Conservation (phyloP, 1,140 invertebrate genomes). For the Doryteuthis pealeii region DNA sequence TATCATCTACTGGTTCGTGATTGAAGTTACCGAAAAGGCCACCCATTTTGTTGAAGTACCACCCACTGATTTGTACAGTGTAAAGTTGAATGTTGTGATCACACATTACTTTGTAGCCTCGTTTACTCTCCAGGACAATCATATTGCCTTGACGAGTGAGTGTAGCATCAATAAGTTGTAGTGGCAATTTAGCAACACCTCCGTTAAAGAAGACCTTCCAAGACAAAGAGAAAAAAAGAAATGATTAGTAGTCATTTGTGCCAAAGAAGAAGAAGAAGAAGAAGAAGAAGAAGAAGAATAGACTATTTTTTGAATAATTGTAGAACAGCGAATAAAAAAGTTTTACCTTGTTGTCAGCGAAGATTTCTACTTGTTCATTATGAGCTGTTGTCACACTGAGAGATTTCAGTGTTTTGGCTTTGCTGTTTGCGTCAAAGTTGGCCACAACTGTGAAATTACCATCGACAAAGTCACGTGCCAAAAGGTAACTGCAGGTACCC, state of each 20-base stretch:
- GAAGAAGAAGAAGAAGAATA: too few species aligned
- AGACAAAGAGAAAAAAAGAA: neutral
- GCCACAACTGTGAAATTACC: conserved; percentile 61
- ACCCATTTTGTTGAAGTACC: too few species aligned
- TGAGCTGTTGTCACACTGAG: conserved; percentile 51
- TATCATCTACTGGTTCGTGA: conserved; percentile 81
- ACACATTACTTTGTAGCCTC: too few species aligned
- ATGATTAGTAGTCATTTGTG: too few species aligned
- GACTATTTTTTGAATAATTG: too few species aligned
- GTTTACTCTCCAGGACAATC: conserved; percentile 49
- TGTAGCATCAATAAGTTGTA: conserved; percentile 20
- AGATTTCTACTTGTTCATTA: conserved; percentile 49
- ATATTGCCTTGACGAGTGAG: conserved; percentile 54
- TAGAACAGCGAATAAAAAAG: neutral
- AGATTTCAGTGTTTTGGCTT: conserved; percentile 53
- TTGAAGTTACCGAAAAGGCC: conserved; percentile 66
- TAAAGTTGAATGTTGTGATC: conserved; percentile 36
- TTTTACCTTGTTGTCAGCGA: conserved; percentile 33
- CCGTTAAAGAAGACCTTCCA: conserved; percentile 62
- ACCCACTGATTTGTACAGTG: conserved; percentile 47
- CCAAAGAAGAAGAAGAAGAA: too few species aligned
- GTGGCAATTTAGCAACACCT: conserved; percentile 56
- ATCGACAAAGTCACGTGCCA: too few species aligned
- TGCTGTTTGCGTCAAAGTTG: conserved; percentile 58
- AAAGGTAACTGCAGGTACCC: too few species aligned